A percentile compares a stretch with the other conserved stretches of the same genome.
Evolutionary conservation across 2,797 vertebrate genomes (phyloP).

Genomic region (Tenualosa ilisha): DNA sequence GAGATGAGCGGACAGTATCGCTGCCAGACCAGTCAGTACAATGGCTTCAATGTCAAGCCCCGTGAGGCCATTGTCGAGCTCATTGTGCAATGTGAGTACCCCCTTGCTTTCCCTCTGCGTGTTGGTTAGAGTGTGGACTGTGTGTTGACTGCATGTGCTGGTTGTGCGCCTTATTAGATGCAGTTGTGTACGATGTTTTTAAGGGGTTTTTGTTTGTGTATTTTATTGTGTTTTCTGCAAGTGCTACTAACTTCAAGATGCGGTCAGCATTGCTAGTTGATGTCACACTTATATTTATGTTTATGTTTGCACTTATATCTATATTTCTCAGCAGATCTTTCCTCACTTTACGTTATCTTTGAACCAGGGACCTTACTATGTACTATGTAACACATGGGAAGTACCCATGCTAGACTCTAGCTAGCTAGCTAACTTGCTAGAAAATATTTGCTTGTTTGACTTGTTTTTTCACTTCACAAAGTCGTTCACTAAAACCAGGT

Average conservation of each 20-base stretch:
- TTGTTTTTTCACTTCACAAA: too few species aligned
- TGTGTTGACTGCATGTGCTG: conserved; percentile 75
- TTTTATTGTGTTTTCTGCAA: background rate
- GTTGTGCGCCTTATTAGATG: conserved; percentile 93
- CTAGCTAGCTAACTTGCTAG: too few species aligned
- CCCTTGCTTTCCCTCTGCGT: conserved; percentile 87
- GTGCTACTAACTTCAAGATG: background rate
- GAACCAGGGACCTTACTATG: too few species aligned
- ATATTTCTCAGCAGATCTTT: background rate
- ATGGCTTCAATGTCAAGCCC: conserved; percentile 94
- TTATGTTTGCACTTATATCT: background rate
- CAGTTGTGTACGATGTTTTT: background rate
- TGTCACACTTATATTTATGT: background rate
- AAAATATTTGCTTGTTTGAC: too few species aligned
- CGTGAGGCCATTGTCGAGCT: conserved; percentile 88
- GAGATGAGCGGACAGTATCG: conserved; percentile 89
- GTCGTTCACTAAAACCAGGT: too few species aligned
- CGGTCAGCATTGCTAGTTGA: background rate
- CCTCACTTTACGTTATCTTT: too few species aligned
- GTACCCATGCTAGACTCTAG: too few species aligned
- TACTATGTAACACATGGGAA: too few species aligned
- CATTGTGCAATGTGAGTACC: conserved; percentile 96
- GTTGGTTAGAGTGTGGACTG: conserved; percentile 15
- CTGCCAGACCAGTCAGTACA: conserved; percentile 95
- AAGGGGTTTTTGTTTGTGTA: background rate